A percentile compares a stretch with the other conserved stretches of the same genome.
These are phyloP conservation scores for Nomada goodeniana DNA, from an alignment of 2,888 invertebrate genomes.

Conservation along the genomic window DNA sequence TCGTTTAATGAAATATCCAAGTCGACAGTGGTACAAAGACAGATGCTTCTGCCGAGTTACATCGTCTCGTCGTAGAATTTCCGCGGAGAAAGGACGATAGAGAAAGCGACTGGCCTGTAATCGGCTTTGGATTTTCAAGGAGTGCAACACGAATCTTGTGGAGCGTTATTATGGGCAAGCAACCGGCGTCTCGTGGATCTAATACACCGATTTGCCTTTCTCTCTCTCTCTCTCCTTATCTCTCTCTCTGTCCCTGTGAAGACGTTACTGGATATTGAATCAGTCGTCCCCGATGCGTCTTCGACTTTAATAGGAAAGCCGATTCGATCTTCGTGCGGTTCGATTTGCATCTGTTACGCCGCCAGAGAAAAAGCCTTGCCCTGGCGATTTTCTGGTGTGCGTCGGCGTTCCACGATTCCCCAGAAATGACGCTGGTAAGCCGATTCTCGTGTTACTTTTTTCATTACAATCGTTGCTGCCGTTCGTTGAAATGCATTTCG, in stretches of 20 bases:
- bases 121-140: slow-evolving; percentile 47
- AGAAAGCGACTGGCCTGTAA: slow-evolving; percentile 18
- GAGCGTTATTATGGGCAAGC: neutral
- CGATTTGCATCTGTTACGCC: slow-evolving; percentile 54
- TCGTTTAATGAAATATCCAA: too few relatives aligned
- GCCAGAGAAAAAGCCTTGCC: slow-evolving; percentile 29
- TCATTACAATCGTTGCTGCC: neutral
- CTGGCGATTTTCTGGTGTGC: neutral
- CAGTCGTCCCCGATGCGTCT: slow-evolving; percentile 31
- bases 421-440: slow-evolving; percentile 21
- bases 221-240: slow-evolving; percentile 9
- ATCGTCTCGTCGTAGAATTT: slow-evolving; percentile 23
- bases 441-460: slow-evolving; percentile 34
- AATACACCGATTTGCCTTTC: slow-evolving; percentile 53
- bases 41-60: slow-evolving; percentile 2
- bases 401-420: neutral
- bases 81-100: neutral
- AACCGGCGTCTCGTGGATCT: slow-evolving; percentile 37
- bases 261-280: slow-evolving; percentile 71
- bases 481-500: neutral
- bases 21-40: neutral
- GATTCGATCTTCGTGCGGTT: slow-evolving; percentile 9
- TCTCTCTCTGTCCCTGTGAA: too few relatives aligned
- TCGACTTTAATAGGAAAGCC: slow-evolving; percentile 44
- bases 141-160: slow-evolving; percentile 22